phyloP scores from a whole-genome alignment of 2,113 vertebrate genomes.

The Phaethon lepturus region DNA sequence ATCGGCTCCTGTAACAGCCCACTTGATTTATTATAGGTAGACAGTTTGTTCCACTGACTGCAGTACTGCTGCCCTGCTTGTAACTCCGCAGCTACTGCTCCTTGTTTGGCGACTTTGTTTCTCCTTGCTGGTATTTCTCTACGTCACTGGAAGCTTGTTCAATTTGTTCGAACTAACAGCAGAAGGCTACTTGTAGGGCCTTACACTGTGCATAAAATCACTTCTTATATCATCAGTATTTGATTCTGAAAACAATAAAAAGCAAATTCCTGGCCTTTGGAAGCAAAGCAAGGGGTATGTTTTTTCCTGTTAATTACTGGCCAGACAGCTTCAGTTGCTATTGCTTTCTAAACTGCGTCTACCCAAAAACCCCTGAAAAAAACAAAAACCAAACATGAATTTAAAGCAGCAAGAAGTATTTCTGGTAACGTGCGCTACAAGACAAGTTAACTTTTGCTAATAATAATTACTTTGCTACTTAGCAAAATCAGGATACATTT shows the following conservation, averaged over 20 bases:
- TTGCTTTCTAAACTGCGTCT: neutral
- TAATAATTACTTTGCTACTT: neutral
- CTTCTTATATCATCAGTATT: neutral
- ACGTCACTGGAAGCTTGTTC: neutral
- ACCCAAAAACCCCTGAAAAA: neutral
- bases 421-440: neutral
- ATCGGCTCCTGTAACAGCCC: neutral
- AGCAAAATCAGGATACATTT: neutral
- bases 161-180: neutral
- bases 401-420: neutral
- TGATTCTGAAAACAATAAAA: neutral
- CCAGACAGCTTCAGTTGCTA: neutral
- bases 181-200: neutral
- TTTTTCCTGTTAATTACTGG: neutral
- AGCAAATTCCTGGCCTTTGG: neutral
- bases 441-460: neutral
- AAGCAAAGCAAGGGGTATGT: neutral
- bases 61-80: neutral
- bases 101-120: fast-evolving
- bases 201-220: neutral
- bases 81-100: neutral
- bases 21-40: neutral
- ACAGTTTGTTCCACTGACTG: neutral
- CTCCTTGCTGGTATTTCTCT: neutral
- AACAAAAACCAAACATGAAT: neutral